Conservation (phyloP, 2,888 invertebrate genomes). For the Idaea dimidiata region DNA sequence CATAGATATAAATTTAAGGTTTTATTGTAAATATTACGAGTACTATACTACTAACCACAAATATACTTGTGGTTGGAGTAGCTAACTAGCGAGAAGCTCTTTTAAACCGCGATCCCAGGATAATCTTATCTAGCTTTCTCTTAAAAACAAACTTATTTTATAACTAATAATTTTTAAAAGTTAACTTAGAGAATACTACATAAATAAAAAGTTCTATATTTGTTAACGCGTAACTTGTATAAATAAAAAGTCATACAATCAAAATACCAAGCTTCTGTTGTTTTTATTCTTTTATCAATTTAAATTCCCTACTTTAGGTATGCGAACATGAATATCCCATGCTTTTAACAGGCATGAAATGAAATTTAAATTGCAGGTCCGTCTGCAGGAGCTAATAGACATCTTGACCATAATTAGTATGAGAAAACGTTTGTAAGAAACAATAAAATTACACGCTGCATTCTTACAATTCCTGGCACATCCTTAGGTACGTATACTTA, state of each 20-base stretch:
- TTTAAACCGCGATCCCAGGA: conserved; percentile 64
- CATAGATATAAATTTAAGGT: too few species aligned
- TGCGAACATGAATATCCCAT: conserved; percentile 14
- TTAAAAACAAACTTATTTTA: neutral
- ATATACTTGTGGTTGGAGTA: too few species aligned
- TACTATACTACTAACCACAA: conserved; percentile 43
- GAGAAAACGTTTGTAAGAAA: conserved; percentile 20
- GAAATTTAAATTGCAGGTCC: neutral
- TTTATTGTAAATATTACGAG: neutral
- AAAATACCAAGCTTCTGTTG: neutral
- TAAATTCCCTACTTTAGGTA: conserved; percentile 20
- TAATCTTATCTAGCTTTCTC: conserved; percentile 40
- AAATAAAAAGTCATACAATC: neutral
- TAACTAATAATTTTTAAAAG: neutral
- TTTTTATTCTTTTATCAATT: neutral
- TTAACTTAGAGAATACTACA: too few species aligned
- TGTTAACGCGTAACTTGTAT: too few species aligned
- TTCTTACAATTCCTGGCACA: conserved; percentile 18
- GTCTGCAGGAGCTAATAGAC: conserved; percentile 3
- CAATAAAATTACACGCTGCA: conserved; percentile 44
- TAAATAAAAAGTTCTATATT: too few species aligned
- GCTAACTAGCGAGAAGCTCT: conserved; percentile 54
- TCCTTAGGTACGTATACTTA: conserved; percentile 34
- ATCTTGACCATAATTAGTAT: conserved; percentile 18
- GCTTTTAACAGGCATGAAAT: neutral